Percentiles rank a stretch among this genome's conserved stretches.
Conservation (phyloP, 2,113 vertebrate species). For the Microtus pennsylvanicus region DNA sequence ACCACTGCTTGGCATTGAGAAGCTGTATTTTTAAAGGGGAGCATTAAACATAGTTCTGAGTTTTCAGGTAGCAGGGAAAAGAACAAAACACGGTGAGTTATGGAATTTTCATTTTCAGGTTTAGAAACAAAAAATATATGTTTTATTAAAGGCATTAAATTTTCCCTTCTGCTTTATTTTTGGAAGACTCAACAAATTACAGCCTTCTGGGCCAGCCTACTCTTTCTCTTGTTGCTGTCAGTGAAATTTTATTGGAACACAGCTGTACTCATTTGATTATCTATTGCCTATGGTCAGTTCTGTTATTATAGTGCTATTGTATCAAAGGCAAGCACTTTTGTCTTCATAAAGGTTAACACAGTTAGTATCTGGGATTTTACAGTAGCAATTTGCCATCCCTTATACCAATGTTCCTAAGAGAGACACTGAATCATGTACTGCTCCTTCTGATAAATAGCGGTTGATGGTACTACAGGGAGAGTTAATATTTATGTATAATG, state of each 20-base stretch:
- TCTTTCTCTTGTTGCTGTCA: neutral
- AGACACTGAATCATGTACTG: neutral
- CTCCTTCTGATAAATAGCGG: neutral
- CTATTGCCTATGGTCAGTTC: neutral
- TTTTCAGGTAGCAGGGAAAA: constrained; percentile 29
- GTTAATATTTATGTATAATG: neutral
- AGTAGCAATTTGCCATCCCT: neutral
- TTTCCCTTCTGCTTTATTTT: neutral
- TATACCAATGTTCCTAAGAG: neutral
- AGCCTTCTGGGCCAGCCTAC: neutral
- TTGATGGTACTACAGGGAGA: neutral
- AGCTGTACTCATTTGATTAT: neutral
- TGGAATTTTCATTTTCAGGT: neutral
- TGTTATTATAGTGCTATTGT: neutral
- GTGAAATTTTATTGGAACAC: neutral
- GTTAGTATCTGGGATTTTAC: neutral
- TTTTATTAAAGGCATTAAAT: neutral
- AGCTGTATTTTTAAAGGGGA: neutral
- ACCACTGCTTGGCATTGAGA: neutral
- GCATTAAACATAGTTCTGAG: constrained; percentile 26
- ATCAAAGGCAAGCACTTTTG: neutral
- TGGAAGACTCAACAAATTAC: neutral
- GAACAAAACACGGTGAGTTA: neutral
- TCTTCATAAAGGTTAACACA: neutral
- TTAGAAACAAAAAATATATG: neutral